These are phyloP conservation scores for Indri indri DNA, from an alignment of 2,113 vertebrate genomes.

Conservation along the genomic window DNA sequence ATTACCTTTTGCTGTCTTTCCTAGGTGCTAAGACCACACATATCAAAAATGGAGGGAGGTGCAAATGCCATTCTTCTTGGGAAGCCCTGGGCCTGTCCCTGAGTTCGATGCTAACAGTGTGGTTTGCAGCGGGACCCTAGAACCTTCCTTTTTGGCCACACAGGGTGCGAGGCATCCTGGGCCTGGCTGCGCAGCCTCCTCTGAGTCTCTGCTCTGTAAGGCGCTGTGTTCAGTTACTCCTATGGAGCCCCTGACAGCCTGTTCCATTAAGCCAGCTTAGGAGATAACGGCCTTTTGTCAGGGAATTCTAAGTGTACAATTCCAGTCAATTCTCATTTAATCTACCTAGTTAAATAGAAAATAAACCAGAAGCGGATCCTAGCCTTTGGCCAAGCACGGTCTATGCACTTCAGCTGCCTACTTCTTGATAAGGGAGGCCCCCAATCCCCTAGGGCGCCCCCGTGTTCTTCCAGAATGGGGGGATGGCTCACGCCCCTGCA, in stretches of 20 bases:
- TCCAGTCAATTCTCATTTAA: constrained; percentile 64
- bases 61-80: background rate
- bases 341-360: constrained; percentile 62
- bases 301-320: constrained; percentile 40
- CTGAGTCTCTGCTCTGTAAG: background rate
- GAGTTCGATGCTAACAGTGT: no score
- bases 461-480: background rate
- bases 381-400: background rate
- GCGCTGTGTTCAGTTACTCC: constrained; percentile 53
- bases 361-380: constrained; percentile 45
- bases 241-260: constrained; percentile 19
- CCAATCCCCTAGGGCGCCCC: background rate
- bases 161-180: background rate
- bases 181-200: background rate
- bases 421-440: constrained; percentile 46
- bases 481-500: constrained; percentile 36
- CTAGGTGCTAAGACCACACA: background rate
- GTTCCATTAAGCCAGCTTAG: constrained; percentile 52
- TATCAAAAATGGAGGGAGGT: background rate
- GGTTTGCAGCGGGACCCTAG: background rate
- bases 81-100: background rate
- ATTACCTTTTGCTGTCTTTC: background rate
- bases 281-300: constrained; percentile 57
- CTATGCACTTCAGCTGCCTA: background rate
- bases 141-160: background rate